Conservation (phyloP, 2,888 invertebrate genomes). For the Mylabris sibirica region DNA sequence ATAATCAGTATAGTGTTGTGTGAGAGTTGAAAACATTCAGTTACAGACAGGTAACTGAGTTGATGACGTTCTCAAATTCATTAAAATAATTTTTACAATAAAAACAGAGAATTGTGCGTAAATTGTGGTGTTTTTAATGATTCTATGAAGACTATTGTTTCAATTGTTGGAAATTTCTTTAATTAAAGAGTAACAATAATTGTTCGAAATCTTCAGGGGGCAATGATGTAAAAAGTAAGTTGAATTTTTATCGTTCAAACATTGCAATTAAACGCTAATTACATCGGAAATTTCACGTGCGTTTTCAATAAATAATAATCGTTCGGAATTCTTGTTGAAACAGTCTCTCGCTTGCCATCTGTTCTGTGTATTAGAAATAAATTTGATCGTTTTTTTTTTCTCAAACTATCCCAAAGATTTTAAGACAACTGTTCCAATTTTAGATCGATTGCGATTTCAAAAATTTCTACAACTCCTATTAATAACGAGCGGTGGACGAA, state of each 20-base stretch:
- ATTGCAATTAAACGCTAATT: not conserved
- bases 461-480: not conserved
- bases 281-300: not conserved
- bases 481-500: not conserved
- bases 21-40: slow-evolving; percentile 32
- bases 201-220: too few species aligned
- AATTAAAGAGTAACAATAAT: not conserved
- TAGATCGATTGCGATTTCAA: not conserved
- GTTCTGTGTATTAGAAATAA: not conserved
- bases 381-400: not conserved
- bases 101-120: not conserved
- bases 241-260: not conserved
- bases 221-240: not conserved
- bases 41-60: slow-evolving; percentile 40
- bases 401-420: not conserved
- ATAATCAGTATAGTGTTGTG: slow-evolving; percentile 11
- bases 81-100: slow-evolving; percentile 7
- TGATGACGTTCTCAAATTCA: slow-evolving; percentile 34
- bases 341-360: slow-evolving; percentile 3
- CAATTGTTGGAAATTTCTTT: not conserved
- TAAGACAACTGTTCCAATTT: not conserved
- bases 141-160: not conserved
- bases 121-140: not conserved
- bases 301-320: not conserved
- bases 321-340: not conserved